Evolutionary conservation across 2,113 vertebrate species (phyloP), one percentile per base, ranked within the genome.

Genomic region (Natator depressus): DNA sequence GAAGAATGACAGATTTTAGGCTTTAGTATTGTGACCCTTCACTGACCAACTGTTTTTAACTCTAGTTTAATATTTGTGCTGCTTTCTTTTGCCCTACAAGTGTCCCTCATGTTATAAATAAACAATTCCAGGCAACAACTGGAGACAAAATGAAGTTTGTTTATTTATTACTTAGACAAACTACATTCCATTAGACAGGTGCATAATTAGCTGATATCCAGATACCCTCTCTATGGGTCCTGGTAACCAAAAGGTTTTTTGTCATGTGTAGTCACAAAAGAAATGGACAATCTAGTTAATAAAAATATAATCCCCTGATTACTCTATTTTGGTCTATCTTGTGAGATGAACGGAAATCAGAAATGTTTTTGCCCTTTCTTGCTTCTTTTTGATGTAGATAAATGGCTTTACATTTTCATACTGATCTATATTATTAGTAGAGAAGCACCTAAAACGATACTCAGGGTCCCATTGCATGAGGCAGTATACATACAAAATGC

Each of bases 11-110:
- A 86, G 87, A 83, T 65, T 57, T 17, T 80, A 75, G 84, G 76
- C 78, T 80, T 93, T 92, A 85, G 76, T 90, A 55, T 79, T 75
- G 54, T 95, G 86, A 47, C 69, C 81, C 50, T 90, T 89, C 65
- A 80, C 8, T 46, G n/a, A 79, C 89, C 16, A 54, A 79, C 38
- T 78, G 27, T 78, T 47, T 14, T 78, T 47, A 91, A 89, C 8
- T 2, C n/a, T 31, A 0, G n/a, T 27, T 82, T 75, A 50, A 57
- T 84, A 53, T 75, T 2, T 65, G 50, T 47, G 59, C 20, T 72
- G 65, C 17, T 72, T 72, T 16, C 83, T 92, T 81, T 81, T 93
- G 78, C 55, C 38, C 87, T 54, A 0, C n/a, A 49, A 88, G 12
- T 10, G 46, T 50, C 17, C 91, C 54, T 59, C 29, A 9, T n/a